Conservation (phyloP, 2,888 invertebrate species). For the Diaperis boleti region DNA sequence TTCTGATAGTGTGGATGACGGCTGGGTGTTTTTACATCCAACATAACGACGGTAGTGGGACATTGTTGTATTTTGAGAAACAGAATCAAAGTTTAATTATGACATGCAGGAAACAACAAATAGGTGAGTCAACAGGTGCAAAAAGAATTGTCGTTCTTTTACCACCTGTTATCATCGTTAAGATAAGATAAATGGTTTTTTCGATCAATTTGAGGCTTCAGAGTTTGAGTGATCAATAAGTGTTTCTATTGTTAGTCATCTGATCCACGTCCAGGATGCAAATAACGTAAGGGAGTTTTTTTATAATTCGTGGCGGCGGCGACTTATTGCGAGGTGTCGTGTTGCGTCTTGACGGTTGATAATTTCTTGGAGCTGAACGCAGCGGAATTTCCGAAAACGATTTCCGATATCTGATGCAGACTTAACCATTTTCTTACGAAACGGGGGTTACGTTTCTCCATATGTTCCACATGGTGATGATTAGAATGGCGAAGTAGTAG, state of each 20-base stretch:
- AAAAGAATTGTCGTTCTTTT: no score
- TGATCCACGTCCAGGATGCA: constrained; percentile 19
- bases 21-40: background rate
- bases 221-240: no score
- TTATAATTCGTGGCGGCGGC: constrained; percentile 11
- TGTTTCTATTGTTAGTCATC: constrained; percentile 7
- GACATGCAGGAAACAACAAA: no score
- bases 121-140: no score
- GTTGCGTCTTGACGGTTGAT: constrained; percentile 3
- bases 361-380: constrained; percentile 15
- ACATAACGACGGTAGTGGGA: background rate
- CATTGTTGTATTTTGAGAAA: no score
- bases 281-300: constrained; percentile 17
- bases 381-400: constrained; percentile 24
- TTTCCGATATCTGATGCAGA: constrained; percentile 21
- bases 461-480: background rate
- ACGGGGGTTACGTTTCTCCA: constrained; percentile 10
- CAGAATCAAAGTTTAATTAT: no score
- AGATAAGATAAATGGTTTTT: no score
- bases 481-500: constrained; percentile 28
- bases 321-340: background rate
- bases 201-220: no score
- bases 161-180: no score
- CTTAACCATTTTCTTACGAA: constrained; percentile 7
- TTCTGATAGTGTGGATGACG: constrained; percentile 5